Conservation (phyloP, 2,888 invertebrate genomes). For the Ommatoiulus sabulosus region DNA sequence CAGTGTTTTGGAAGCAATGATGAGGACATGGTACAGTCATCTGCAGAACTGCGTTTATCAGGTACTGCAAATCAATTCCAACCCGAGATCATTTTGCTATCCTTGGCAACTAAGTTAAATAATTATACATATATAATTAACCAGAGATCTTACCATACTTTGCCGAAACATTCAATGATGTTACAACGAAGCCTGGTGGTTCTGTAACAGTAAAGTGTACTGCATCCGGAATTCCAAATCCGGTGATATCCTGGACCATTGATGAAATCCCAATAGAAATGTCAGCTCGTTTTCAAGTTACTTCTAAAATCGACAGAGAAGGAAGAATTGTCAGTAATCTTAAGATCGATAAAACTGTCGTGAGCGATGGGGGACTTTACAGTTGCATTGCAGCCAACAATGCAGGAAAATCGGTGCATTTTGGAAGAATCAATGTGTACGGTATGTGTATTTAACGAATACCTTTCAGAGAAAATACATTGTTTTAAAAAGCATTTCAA, state of each 20-base stretch:
- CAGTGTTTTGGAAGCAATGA: slow-evolving; percentile 64
- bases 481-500: not conserved
- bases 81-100: not conserved
- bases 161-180: slow-evolving; percentile 48
- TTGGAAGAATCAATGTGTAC: slow-evolving; percentile 42
- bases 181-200: slow-evolving; percentile 48
- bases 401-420: slow-evolving; percentile 46
- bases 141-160: slow-evolving; percentile 53
- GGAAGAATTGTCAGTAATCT: slow-evolving; percentile 45
- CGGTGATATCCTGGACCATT: slow-evolving; percentile 41
- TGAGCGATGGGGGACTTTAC: slow-evolving; percentile 55
- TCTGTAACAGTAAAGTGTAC: slow-evolving; percentile 32
- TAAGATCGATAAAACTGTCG: not conserved
- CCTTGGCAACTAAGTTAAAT: not conserved
- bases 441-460: slow-evolving; percentile 24
- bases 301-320: not conserved
- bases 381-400: slow-evolving; percentile 52
- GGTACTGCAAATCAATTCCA: slow-evolving; percentile 29
- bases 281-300: slow-evolving; percentile 13
- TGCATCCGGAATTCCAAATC: slow-evolving; percentile 52
- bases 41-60: slow-evolving; percentile 59
- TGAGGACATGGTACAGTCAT: slow-evolving; percentile 59
- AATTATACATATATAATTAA: not conserved
- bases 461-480: not conserved
- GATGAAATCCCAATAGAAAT: slow-evolving; percentile 48